A percentile compares a stretch with the other conserved stretches of the same genome.
Conservation (phyloP, 2,888 invertebrate genomes). For the Tortrix viridana region DNA sequence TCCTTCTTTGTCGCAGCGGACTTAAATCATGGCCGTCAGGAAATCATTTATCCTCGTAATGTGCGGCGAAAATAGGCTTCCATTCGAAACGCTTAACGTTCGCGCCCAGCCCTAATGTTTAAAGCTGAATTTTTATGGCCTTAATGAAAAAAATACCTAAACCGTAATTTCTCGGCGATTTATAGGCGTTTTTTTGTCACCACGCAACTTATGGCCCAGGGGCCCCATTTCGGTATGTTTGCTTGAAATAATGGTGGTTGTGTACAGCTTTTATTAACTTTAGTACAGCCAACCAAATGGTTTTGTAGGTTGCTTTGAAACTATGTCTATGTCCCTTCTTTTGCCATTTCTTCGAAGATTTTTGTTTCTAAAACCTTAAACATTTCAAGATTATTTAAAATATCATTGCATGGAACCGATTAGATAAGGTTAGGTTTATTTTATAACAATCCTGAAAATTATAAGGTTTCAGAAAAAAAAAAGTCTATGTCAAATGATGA, state of each 20-base stretch:
- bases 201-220: slow-evolving; percentile 35
- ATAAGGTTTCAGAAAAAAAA: too few species aligned
- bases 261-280: slow-evolving; percentile 18
- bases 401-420: too few species aligned
- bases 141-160: slow-evolving; percentile 63
- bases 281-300: too few species aligned
- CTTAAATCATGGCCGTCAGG: slow-evolving; percentile 80
- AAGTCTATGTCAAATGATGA: too few species aligned
- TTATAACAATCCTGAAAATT: too few species aligned
- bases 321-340: too few species aligned
- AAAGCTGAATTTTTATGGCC: slow-evolving; percentile 61
- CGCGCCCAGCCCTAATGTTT: slow-evolving; percentile 63
- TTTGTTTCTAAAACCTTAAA: too few species aligned
- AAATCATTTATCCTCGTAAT: slow-evolving; percentile 83
- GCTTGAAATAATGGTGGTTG: slow-evolving; percentile 28
- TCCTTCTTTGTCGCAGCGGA: slow-evolving; percentile 67
- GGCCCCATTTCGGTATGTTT: slow-evolving; percentile 27
- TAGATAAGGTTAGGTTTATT: too few species aligned
- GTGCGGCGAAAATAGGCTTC: slow-evolving; percentile 83
- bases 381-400: too few species aligned
- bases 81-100: slow-evolving; percentile 65
- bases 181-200: slow-evolving; percentile 41
- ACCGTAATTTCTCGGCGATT: slow-evolving; percentile 45
- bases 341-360: too few species aligned
- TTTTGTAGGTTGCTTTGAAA: too few species aligned